Percentiles rank a stretch among this genome's conserved stretches.
Conservation (phyloP, 1,140 invertebrate genomes). For the Caenorhabditis elegans region DNA sequence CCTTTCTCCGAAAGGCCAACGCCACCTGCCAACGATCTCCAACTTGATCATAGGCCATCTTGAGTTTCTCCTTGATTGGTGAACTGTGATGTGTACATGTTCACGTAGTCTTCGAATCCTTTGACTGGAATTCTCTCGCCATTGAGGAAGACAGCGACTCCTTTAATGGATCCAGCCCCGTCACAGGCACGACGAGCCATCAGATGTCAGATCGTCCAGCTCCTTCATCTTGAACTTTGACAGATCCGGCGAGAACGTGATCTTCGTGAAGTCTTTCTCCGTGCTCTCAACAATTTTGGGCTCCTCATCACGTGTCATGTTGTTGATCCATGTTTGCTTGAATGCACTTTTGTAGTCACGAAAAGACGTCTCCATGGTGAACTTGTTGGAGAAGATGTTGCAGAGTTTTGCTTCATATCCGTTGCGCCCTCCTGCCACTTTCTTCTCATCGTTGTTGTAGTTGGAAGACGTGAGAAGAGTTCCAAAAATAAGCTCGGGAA, state of each 20-base stretch:
- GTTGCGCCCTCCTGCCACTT: slow-evolving; percentile 90
- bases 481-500: slow-evolving; percentile 99
- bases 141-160: slow-evolving; percentile 90
- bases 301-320: slow-evolving; percentile 90
- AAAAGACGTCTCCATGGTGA: slow-evolving; percentile 89
- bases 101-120: slow-evolving; percentile 94
- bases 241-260: slow-evolving; percentile 94
- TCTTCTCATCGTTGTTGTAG: slow-evolving; percentile 97
- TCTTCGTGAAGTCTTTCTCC: slow-evolving; percentile 86
- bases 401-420: slow-evolving; percentile 99
- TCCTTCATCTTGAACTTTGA: slow-evolving; percentile 91
- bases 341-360: slow-evolving; percentile 84
- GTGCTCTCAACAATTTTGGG: slow-evolving; percentile 75
- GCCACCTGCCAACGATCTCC: slow-evolving; percentile 94
- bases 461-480: slow-evolving; percentile 97
- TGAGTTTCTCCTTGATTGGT: slow-evolving; percentile 81
- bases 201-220: slow-evolving; percentile 84
- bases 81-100: slow-evolving; percentile 82
- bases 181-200: slow-evolving; percentile 93
- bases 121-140: slow-evolving; percentile 83
- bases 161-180: slow-evolving; percentile 81
- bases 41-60: slow-evolving; percentile 82
- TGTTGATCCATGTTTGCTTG: slow-evolving; percentile 88
- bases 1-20: slow-evolving; percentile 80
- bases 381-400: slow-evolving; percentile 97